Base-by-base conservation (phyloP, 2,888 invertebrate species). In the Ormyrus nitidulus region DNA sequence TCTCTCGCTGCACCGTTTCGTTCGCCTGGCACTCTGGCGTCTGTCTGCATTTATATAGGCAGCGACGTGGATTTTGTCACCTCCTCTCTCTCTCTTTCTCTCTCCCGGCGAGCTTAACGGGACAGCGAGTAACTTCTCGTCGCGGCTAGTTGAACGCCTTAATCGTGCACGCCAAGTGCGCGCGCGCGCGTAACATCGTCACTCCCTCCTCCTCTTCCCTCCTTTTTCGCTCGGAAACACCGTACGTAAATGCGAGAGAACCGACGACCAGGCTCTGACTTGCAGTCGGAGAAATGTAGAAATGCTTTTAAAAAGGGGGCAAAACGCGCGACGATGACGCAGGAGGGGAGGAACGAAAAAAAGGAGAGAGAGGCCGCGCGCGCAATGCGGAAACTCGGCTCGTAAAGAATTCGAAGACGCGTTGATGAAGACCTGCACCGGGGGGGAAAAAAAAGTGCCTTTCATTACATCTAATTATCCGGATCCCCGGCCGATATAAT, bases 71-170 rank as follows among this genome's bases (percentile, higher is more conserved):
- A 84, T 81, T 84, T 84, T 83, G 84, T 84, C 84, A 85, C 83
- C 81, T 79, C 69, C 74, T 62, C 61, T 11, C 9, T 54, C 11
- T 8, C 69, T 66, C 19, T 19, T 1, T 34, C 34, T 34, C 34
- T 34, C 64, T 11, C n/a, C 7, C 6, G 48, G 19, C 48, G 44
- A 54, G 11, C 75, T 81, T 84, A 85, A 84, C 84, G 85, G 85
- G 78, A 84, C 81, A 75, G 62, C 79, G 72, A 9, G 75, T 13
- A 70, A 11, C 34, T 34, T 11, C 49, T 81, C 73, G 82, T 82
- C 79, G 48, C 86, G 84, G 87, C 86, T 89, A 86, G 88, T 89
- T 89, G 87, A 87, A 85, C 87, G 84, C 85, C 82, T 82, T 89
- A 89, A 89, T 88, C 83, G 84, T 83, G 34, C 34, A 13, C 13